Percentiles rank a stretch among this genome's conserved stretches.
These are phyloP conservation scores for Cardiocondyla obscurior DNA, from an alignment of 1,140 invertebrate species.

Conservation along the genomic window DNA sequence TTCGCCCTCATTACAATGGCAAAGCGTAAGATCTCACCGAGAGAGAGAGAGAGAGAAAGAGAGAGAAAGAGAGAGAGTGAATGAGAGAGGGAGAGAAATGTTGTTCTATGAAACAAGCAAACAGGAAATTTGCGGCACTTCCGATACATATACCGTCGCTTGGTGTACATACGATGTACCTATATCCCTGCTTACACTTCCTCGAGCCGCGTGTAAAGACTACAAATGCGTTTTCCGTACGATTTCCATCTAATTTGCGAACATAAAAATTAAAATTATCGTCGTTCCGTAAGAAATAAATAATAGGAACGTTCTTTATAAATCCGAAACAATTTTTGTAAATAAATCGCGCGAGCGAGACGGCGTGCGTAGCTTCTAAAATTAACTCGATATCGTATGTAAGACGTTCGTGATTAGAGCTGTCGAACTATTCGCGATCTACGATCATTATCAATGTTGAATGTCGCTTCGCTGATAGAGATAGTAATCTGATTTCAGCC, in stretches of 20 bases:
- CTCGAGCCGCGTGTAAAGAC: not conserved
- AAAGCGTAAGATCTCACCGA: slow-evolving; percentile 74
- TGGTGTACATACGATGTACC: not conserved
- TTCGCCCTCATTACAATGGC: slow-evolving; percentile 74
- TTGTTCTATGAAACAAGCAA: slow-evolving; percentile 70
- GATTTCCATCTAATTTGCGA: not conserved
- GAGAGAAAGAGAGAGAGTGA: no score
- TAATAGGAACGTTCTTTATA: not conserved
- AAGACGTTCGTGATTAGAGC: not conserved
- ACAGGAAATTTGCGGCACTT: slow-evolving; percentile 74
- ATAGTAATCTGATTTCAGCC: slow-evolving; percentile 60
- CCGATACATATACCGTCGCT: slow-evolving; percentile 42
- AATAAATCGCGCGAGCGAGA: not conserved
- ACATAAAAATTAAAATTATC: not conserved
- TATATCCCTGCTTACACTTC: not conserved
- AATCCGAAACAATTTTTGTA: not conserved
- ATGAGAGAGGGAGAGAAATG: no score
- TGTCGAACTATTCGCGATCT: not conserved
- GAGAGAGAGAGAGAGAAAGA: no score
- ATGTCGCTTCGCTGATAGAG: slow-evolving; percentile 40
- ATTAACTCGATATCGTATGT: not conserved
- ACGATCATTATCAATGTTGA: slow-evolving; percentile 24
- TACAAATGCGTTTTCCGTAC: not conserved
- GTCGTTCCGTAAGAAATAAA: not conserved
- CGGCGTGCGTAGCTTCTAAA: not conserved